Evolutionary conservation across 2,113 vertebrate species (phyloP).

Genomic region (Gorsachius goisagi): DNA sequence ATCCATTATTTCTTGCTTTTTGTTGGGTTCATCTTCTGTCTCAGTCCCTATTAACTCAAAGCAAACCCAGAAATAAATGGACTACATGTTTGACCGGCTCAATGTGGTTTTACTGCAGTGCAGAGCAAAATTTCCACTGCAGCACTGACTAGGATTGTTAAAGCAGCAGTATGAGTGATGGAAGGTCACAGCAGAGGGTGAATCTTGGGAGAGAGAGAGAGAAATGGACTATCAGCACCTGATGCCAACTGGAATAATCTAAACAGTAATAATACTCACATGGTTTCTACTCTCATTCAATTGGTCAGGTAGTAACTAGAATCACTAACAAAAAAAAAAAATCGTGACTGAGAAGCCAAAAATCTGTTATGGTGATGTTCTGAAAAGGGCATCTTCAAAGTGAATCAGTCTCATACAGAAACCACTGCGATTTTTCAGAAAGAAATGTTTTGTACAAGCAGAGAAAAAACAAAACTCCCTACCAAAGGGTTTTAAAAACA

Average conservation of each 20-base stretch:
- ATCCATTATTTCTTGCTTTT: neutral
- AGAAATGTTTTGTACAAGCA: neutral
- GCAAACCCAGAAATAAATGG: neutral
- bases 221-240: neutral
- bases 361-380: neutral
- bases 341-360: neutral
- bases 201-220: neutral
- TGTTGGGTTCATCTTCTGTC: neutral
- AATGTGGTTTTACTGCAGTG: conserved; percentile 4
- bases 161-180: neutral
- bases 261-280: neutral
- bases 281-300: neutral
- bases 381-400: neutral
- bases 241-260: neutral
- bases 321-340: neutral
- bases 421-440: neutral
- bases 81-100: neutral
- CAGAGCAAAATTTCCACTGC: neutral
- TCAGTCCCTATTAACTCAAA: neutral
- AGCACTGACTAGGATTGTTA: neutral
- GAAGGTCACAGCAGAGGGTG: neutral
- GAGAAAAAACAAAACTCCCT: neutral
- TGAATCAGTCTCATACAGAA: neutral
- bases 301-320: neutral
- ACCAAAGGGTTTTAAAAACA: neutral